Conservation (phyloP, 1,140 invertebrate species). For the Rhyacophila brunnea region DNA sequence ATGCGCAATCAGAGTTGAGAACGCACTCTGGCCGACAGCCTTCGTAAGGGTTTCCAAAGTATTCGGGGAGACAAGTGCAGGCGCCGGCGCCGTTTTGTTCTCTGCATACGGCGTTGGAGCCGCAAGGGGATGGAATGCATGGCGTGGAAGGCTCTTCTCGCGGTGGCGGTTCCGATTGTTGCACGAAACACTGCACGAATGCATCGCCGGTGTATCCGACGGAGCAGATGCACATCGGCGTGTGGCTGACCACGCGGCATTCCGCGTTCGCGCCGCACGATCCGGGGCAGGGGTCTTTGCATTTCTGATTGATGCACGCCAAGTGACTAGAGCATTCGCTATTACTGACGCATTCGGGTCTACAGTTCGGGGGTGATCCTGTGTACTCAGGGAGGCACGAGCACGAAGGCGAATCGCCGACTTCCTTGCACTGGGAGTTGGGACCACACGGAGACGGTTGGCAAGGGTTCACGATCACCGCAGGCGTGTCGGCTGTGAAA, state of each 20-base stretch:
- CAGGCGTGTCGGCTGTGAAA: conserved; percentile 54
- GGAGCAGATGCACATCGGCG: conserved; percentile 69
- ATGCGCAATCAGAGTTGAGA: conserved; percentile 68
- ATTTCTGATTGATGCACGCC: conserved; percentile 71
- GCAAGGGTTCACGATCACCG: conserved; percentile 61
- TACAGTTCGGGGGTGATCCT: conserved; percentile 72
- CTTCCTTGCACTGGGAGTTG: conserved; percentile 67
- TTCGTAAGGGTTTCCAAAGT: conserved; percentile 72
- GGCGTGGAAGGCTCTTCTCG: conserved; percentile 54
- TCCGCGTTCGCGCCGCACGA: conserved; percentile 69
- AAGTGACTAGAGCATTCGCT: conserved; percentile 69
- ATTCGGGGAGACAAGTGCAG: conserved; percentile 70
- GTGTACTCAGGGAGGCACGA: conserved; percentile 69
- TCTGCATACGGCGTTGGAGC: conserved; percentile 74
- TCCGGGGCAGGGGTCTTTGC: conserved; percentile 69
- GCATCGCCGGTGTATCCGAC: conserved; percentile 70
- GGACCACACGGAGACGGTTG: conserved; percentile 76
- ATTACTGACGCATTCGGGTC: conserved; percentile 73
- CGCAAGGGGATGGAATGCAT: conserved; percentile 75
- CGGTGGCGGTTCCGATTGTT: conserved; percentile 33
- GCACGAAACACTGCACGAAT: conserved; percentile 59
- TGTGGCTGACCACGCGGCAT: conserved; percentile 73
- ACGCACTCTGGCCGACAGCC: conserved; percentile 72
- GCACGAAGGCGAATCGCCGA: conserved; percentile 65
- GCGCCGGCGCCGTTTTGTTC: conserved; percentile 75